These are phyloP conservation scores for Rhea pennata DNA, from an alignment of 2,113 vertebrate genomes.

Conservation along the genomic window DNA sequence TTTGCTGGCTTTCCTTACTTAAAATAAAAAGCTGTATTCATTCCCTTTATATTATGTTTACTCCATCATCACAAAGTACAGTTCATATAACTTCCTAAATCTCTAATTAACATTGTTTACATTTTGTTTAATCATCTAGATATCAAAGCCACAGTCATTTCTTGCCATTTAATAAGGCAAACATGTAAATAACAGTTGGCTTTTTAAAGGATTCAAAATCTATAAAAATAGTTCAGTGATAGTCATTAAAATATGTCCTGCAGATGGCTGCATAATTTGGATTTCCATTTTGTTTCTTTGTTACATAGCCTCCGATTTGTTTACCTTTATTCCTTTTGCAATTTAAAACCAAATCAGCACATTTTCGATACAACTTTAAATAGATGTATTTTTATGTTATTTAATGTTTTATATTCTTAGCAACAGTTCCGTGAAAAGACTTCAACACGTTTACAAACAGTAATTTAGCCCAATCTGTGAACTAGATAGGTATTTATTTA, in stretches of 20 bases:
- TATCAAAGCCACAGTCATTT: not conserved
- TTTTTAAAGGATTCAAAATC: slow-evolving; percentile 10
- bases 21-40: not conserved
- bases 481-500: not conserved
- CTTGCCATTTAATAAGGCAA: slow-evolving; percentile 8
- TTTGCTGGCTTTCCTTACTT: not conserved
- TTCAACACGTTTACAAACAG: not conserved
- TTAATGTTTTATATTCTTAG: not conserved
- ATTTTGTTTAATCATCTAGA: slow-evolving; percentile 22
- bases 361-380: not conserved
- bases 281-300: slow-evolving; percentile 4
- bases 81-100: not conserved
- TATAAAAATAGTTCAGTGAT: slow-evolving; percentile 26
- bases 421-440: not conserved
- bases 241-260: slow-evolving; percentile 37
- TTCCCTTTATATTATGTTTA: not conserved
- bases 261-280: slow-evolving; percentile 4
- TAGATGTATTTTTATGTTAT: not conserved
- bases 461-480: not conserved
- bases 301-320: not conserved
- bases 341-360: not conserved
- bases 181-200: slow-evolving; percentile 7
- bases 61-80: not conserved
- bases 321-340: not conserved
- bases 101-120: not conserved